Evolutionary conservation across 23 tunicate species (phyloP).

Genomic region (Trididemnum nubilum): DNA sequence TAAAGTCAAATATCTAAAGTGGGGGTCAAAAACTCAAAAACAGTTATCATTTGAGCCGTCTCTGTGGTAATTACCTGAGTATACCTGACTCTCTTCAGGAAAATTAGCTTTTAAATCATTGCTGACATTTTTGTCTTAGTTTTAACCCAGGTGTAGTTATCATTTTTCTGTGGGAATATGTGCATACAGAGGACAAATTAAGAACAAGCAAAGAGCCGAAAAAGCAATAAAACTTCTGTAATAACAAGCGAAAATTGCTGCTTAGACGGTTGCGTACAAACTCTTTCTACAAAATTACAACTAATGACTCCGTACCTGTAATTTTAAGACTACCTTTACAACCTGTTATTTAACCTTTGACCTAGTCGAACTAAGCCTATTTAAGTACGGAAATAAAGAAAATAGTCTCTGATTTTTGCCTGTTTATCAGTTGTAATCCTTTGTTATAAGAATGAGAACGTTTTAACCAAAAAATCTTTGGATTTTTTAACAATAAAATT

Average conservation of each 20-base stretch:
- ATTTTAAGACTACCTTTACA: neutral
- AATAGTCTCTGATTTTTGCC: conserved; percentile 1
- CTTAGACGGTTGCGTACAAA: neutral
- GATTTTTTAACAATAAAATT: neutral
- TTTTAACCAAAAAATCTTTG: neutral
- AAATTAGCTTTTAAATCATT: too few species aligned
- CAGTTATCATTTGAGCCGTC: too few species aligned
- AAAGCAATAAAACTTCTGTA: neutral
- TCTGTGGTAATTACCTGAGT: too few species aligned
- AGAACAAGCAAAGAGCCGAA: neutral
- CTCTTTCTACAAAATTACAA: neutral
- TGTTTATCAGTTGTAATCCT: neutral
- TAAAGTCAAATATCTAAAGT: too few species aligned
- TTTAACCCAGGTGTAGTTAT: too few species aligned
- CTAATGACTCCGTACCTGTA: neutral
- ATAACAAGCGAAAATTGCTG: neutral
- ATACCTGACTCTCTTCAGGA: too few species aligned
- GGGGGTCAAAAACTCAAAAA: too few species aligned
- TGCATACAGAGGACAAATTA: too few species aligned
- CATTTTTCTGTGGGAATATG: too few species aligned
- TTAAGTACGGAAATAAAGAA: neutral
- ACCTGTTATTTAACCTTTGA: neutral
- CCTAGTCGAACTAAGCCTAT: neutral
- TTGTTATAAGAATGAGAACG: conserved; percentile 4
- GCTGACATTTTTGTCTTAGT: too few species aligned